Evolutionary conservation across 1,140 invertebrate genomes (phyloP).

Genomic region (Sinella curviseta): DNA sequence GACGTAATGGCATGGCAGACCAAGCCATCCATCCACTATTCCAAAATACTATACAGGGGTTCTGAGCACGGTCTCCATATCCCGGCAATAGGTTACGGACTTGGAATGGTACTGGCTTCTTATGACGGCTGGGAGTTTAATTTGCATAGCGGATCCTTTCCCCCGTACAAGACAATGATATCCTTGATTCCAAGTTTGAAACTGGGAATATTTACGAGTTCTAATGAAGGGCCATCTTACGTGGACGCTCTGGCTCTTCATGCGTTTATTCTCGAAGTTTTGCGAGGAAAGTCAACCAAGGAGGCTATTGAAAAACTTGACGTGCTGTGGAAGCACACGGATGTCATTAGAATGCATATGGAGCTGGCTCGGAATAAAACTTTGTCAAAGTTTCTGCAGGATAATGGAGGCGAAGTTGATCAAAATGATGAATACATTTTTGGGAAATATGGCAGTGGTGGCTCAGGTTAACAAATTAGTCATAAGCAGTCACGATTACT

Average conservation of each 20-base stretch:
- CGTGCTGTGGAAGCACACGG: neutral
- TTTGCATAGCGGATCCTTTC: constrained; percentile 23
- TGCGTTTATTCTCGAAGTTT: neutral
- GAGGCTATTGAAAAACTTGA: neutral
- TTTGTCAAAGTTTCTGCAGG: neutral
- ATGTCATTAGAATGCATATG: too few species aligned
- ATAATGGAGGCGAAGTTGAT: neutral
- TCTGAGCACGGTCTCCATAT: neutral
- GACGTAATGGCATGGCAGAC: neutral
- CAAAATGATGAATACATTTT: neutral
- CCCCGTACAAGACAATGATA: constrained; percentile 16
- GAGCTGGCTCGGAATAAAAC: too few species aligned
- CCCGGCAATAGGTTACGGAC: constrained; percentile 6
- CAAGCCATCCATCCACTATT: constrained; percentile 7
- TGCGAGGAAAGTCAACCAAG: neutral
- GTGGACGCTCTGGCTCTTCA: neutral
- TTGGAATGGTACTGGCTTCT: constrained; percentile 1
- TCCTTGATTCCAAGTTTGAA: constrained; percentile 31
- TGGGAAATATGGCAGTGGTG: constrained; percentile 28
- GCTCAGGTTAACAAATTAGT: too few species aligned
- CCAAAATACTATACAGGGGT: neutral
- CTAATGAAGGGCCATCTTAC: neutral
- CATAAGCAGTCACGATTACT: too few species aligned
- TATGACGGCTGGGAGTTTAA: constrained; percentile 17
- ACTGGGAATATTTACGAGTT: constrained; percentile 29